Percentiles rank a stretch among this genome's conserved stretches.
Conservation (phyloP, 2,113 vertebrate genomes). For the Macroglossus sobrinus region DNA sequence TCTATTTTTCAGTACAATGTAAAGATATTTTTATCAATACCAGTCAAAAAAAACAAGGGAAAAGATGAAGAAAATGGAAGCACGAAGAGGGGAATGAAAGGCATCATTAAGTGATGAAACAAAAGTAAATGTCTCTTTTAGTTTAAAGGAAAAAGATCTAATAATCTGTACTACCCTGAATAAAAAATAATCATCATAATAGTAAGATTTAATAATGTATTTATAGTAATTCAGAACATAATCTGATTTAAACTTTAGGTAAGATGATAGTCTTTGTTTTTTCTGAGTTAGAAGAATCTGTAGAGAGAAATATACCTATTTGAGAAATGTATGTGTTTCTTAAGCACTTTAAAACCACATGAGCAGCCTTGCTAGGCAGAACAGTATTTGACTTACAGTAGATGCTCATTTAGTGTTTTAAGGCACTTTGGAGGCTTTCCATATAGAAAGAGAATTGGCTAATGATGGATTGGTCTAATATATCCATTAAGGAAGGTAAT, state of each 20-base stretch:
- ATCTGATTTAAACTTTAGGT: background rate
- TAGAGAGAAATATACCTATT: background rate
- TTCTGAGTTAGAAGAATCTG: background rate
- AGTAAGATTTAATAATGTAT: background rate
- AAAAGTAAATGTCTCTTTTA: background rate
- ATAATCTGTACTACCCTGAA: background rate
- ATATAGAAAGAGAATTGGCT: background rate
- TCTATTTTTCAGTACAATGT: constrained; percentile 17
- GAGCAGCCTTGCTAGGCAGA: background rate
- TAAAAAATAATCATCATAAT: background rate
- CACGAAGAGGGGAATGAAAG: background rate
- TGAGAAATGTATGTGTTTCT: background rate
- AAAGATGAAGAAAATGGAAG: background rate
- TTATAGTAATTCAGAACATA: background rate
- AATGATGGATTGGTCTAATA: background rate
- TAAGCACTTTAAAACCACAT: background rate
- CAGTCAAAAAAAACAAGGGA: background rate
- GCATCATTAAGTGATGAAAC: background rate
- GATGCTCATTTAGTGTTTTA: background rate
- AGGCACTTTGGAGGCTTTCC: background rate
- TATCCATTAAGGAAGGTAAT: background rate
- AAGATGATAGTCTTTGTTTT: background rate
- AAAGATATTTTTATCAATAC: constrained; percentile 43
- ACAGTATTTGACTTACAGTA: background rate
- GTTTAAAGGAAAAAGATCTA: background rate